Conservation (phyloP, 2,888 invertebrate species). For the Dendrolimus pini region DNA sequence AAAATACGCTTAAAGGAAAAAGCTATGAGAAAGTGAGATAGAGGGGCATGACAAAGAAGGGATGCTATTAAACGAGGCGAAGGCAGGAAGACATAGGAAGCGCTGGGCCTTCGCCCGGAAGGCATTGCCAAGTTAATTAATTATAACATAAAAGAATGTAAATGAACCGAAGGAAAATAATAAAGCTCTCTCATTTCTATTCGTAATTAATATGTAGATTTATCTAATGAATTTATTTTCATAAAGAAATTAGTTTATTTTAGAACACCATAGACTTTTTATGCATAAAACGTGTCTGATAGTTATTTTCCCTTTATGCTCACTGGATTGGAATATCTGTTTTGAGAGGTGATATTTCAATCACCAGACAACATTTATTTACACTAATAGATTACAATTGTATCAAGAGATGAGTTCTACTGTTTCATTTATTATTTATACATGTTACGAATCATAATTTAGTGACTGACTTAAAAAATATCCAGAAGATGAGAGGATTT, state of each 20-base stretch:
- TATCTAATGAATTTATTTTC: background rate
- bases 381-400: too few species aligned
- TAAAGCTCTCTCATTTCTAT: background rate
- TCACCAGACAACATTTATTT: too few species aligned
- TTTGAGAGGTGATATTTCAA: too few species aligned
- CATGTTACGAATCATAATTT: too few species aligned
- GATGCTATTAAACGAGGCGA: background rate
- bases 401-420: too few species aligned
- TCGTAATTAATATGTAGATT: background rate
- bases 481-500: too few species aligned
- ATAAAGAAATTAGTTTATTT: background rate
- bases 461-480: too few species aligned
- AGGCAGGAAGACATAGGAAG: background rate
- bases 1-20: background rate
- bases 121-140: background rate
- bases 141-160: background rate
- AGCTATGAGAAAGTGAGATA: background rate
- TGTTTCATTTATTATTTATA: too few species aligned
- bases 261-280: too few species aligned
- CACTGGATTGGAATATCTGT: too few species aligned
- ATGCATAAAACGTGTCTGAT: too few species aligned
- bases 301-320: too few species aligned
- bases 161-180: background rate
- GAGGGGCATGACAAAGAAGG: background rate
- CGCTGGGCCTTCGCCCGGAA: background rate